Base-by-base conservation (phyloP, 2,797 vertebrate species). In the Sebastolobus altivelis region DNA sequence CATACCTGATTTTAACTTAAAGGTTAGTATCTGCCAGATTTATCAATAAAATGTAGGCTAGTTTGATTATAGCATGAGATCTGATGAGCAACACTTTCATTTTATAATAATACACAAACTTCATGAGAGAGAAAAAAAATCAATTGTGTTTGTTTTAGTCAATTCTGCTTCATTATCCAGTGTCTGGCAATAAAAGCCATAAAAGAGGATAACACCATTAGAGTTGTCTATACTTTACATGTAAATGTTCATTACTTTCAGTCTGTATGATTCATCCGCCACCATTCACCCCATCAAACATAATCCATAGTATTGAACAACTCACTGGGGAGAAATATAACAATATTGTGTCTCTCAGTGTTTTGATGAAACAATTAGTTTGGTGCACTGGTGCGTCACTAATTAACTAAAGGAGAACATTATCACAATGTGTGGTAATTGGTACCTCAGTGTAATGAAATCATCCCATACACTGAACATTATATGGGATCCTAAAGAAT, bases 381-480 rank as follows among this genome's bases (percentile, higher is more conserved):
- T 49, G 9, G 22, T 40, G 71, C 56, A 11, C 18, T 37, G 79
- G 61, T 52, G 61, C 60, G 13, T 73, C 75, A 69, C 71, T 80
- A 77, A 83, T 37, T 70, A 37, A 71, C 38, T 35, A 52, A 4
- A 40, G 27, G 8, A 65, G 16, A 76, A 29, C 40, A 27, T 81
- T 75, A 87, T 88, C 56, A 33, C 81, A 71, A 2, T 13, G 27
- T 54, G 7, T 16, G 35, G 22, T 81, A 76, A 85, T 86, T 87
- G 40, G 69, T 56, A 49, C 67, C 33, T 31, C 6, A 14, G 13
- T 71, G n/a, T 78, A 75, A 88, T 88, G 86, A 72, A 84, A 72
- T 72, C 31, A 40, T 18, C 7, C 5, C 27, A n/a, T 31, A 8
- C 7, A 18, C 4, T n/a, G 31, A 25, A 66, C 16, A 27, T 18